A percentile compares a stretch with the other conserved stretches of the same genome.
Conservation (phyloP, 30 jellyfish, hydroid and myxozoan genomes). For the Hydra vulgaris region DNA sequence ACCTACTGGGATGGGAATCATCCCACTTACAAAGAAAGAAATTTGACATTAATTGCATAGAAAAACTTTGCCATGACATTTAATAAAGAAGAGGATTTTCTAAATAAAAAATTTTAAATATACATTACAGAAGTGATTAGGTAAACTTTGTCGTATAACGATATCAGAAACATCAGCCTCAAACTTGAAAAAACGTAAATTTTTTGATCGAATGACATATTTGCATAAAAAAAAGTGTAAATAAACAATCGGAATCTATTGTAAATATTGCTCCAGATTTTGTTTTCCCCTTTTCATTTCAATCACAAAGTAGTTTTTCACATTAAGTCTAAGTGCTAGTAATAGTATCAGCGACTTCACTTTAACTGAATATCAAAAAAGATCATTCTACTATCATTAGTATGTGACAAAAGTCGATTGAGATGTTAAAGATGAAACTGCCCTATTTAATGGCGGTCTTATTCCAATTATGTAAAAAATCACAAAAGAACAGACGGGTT, state of each 20-base stretch:
- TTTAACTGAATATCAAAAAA: neutral
- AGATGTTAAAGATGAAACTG: no score
- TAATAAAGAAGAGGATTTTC: conserved; percentile 2
- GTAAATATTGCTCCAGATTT: neutral
- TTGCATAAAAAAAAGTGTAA: conserved; percentile 21
- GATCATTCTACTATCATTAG: neutral
- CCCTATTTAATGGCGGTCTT: no score
- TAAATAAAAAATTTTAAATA: conserved; percentile 28
- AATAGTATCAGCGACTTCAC: neutral
- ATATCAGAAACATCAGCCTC: conserved; percentile 38
- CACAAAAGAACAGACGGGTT: no score
- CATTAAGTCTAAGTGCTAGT: neutral
- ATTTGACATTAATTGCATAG: neutral
- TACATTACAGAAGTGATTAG: conserved; percentile 12
- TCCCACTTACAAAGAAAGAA: neutral
- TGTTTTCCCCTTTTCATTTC: neutral
- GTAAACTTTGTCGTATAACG: conserved; percentile 24
- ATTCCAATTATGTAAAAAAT: no score
- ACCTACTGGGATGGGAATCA: neutral
- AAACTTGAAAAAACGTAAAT: conserved; percentile 27
- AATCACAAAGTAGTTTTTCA: neutral
- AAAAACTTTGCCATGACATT: neutral
- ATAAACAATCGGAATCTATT: conserved; percentile 30
- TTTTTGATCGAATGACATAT: conserved; percentile 22
- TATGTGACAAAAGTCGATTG: no score